Evolutionary conservation across 1,140 invertebrate genomes (phyloP).

Genomic region (Ips nitidus): DNA sequence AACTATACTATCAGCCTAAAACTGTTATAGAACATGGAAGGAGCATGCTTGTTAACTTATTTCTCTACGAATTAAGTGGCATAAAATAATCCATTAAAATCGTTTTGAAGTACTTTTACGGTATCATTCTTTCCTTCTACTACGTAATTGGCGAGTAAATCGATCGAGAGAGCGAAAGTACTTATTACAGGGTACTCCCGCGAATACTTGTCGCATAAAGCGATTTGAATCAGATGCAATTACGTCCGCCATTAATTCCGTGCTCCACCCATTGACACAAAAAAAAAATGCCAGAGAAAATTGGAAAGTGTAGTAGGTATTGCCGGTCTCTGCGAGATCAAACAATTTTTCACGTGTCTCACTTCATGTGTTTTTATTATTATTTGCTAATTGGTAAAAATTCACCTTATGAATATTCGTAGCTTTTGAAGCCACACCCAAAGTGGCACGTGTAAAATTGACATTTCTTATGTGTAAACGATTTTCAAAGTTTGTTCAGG

Average conservation of each 20-base stretch:
- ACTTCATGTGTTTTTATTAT: neutral
- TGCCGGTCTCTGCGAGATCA: neutral
- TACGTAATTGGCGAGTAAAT: slow-evolving; percentile 1
- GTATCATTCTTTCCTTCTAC: neutral
- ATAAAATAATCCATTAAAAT: no score
- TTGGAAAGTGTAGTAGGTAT: neutral
- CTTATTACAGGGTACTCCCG: slow-evolving; percentile 1
- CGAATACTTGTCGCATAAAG: slow-evolving; percentile 3
- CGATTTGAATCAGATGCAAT: slow-evolving; percentile 3
- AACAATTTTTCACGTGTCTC: neutral
- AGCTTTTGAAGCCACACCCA: no score
- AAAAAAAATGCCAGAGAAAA: slow-evolving; percentile 5
- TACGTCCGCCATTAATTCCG: neutral
- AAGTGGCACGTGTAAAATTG: no score
- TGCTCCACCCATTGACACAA: neutral
- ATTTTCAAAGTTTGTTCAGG: neutral
- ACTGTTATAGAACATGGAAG: no score
- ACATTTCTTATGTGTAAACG: no score
- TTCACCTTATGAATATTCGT: no score
- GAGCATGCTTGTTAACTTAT: no score
- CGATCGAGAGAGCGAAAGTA: slow-evolving; percentile 1
- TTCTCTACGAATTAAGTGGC: no score
- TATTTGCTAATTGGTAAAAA: neutral
- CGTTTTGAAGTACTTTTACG: neutral
- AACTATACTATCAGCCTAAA: no score